Conservation (phyloP, 2,797 vertebrate species). For the Chloroceryle amazona region DNA sequence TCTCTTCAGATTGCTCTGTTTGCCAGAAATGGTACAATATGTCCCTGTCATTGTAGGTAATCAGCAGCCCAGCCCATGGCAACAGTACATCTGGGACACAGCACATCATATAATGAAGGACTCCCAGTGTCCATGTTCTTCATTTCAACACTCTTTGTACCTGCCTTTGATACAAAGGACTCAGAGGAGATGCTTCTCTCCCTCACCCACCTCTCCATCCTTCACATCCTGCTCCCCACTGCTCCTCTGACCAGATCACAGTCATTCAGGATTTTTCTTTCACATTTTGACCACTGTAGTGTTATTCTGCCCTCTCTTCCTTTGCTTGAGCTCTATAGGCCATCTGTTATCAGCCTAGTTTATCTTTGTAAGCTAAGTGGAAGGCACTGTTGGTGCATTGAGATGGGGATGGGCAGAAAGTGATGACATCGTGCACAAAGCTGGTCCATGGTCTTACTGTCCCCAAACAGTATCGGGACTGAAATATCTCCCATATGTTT, state of each 20-base stretch:
- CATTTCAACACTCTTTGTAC: background rate
- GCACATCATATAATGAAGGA: background rate
- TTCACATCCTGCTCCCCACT: background rate
- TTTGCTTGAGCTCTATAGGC: background rate
- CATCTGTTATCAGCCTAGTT: background rate
- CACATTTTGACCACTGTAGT: background rate
- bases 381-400: background rate
- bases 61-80: background rate
- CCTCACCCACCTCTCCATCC: background rate
- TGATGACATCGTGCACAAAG: background rate
- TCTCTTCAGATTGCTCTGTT: conserved; percentile 16
- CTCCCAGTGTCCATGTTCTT: background rate
- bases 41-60: background rate
- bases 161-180: background rate
- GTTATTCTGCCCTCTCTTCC: background rate
- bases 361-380: background rate
- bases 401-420: conserved; percentile 3
- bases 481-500: conserved; percentile 46
- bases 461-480: background rate
- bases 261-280: background rate
- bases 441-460: background rate
- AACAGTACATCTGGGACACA: background rate
- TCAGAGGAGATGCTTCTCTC: background rate
- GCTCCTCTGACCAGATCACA: background rate
- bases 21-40: background rate